Conservation (phyloP, 2,888 invertebrate genomes). For the Chromoteleia sp. region DNA sequence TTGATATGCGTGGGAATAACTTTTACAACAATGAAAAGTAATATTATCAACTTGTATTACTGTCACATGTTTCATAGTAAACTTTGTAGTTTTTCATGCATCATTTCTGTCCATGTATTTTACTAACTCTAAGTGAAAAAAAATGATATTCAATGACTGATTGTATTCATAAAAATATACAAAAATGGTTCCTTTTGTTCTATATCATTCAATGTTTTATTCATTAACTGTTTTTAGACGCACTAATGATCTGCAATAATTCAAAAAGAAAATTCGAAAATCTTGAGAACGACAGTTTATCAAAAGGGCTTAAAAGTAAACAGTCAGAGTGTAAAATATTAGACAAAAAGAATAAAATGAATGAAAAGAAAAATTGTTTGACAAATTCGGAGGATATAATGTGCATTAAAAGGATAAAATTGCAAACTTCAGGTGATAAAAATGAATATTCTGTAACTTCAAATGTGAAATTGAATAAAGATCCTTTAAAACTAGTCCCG, state of each 20-base stretch:
- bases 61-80: no score
- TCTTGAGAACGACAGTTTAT: conserved; percentile 8
- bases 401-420: conserved; percentile 26
- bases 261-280: conserved; percentile 26
- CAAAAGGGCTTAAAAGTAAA: conserved; percentile 1
- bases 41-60: no score
- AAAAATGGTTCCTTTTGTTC: no score
- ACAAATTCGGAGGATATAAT: conserved; percentile 12
- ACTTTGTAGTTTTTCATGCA: no score
- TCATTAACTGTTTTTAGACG: conserved; percentile 5
- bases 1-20: no score
- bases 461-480: conserved; percentile 27
- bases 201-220: no score
- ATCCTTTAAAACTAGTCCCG: conserved; percentile 76
- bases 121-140: no score
- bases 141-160: no score
- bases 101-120: no score
- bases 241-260: conserved; percentile 16
- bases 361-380: neutral
- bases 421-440: conserved; percentile 22
- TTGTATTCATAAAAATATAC: no score
- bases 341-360: neutral
- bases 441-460: conserved; percentile 30
- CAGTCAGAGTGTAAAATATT: conserved; percentile 16
- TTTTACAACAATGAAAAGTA: no score